Evolutionary conservation across 1,140 invertebrate species (phyloP).

Genomic region (Gryllus bimaculatus): DNA sequence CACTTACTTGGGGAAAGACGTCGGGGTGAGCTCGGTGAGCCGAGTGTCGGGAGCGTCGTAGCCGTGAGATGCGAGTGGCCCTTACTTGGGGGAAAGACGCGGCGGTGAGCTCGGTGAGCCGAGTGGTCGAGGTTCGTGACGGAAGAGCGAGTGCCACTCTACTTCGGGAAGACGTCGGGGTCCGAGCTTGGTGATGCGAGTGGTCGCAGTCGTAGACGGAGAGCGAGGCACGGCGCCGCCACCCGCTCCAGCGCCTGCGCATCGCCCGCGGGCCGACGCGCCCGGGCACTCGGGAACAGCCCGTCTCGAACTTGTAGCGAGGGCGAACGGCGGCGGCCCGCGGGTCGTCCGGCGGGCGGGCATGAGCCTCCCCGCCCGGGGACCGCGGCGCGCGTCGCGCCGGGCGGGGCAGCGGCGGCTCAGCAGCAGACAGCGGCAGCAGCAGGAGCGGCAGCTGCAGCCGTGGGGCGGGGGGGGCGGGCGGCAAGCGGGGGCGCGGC

Average conservation of each 20-base stretch:
- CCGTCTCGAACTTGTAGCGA: slow-evolving; percentile 85
- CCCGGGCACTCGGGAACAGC: slow-evolving; percentile 76
- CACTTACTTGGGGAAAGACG: slow-evolving; percentile 33
- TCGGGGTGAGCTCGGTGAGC: no score
- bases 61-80: slow-evolving; percentile 72
- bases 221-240: slow-evolving; percentile 56
- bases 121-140: slow-evolving; percentile 66
- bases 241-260: slow-evolving; percentile 43
- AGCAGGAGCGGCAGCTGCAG: slow-evolving; percentile 32
- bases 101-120: slow-evolving; percentile 66
- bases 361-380: no score
- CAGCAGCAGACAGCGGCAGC: no score
- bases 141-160: slow-evolving; percentile 66
- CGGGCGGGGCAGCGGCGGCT: no score
- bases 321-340: slow-evolving; percentile 47
- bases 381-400: slow-evolving; percentile 38
- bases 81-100: slow-evolving; percentile 74
- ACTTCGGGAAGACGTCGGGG: slow-evolving; percentile 54
- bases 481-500: no score
- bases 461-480: slow-evolving; percentile 54
- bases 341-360: no score
- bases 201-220: slow-evolving; percentile 76
- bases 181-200: slow-evolving; percentile 56
- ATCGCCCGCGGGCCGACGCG: slow-evolving; percentile 53
- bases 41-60: slow-evolving; percentile 64